Percentiles rank a stretch among this genome's conserved stretches.
Evolutionary conservation across 2,797 vertebrate species (phyloP).

Genomic region (Gorsachius magnificus): DNA sequence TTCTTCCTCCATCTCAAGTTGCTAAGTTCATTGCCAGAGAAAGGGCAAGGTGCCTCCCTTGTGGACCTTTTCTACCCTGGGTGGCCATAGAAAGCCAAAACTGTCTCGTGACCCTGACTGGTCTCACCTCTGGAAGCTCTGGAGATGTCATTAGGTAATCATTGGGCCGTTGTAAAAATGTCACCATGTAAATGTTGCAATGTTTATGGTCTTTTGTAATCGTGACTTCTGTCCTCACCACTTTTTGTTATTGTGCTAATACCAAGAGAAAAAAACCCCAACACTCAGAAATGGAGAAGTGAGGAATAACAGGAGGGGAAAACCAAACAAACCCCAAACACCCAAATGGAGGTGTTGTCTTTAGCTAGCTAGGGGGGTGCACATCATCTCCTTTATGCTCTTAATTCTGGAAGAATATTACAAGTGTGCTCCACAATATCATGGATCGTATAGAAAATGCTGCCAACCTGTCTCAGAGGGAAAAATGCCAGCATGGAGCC

Average conservation of each 20-base stretch:
- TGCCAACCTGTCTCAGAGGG: neutral
- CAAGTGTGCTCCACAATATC: neutral
- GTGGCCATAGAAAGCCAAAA: neutral
- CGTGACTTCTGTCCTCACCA: neutral
- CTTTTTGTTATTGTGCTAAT: neutral
- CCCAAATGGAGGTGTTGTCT: neutral
- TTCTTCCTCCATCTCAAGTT: neutral
- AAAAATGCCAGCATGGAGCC: neutral
- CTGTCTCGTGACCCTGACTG: neutral
- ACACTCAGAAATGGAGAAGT: neutral
- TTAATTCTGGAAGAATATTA: neutral
- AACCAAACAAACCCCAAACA: neutral
- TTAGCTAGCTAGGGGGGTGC: neutral
- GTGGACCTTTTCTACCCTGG: neutral
- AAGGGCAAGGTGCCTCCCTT: neutral
- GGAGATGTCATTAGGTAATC: neutral
- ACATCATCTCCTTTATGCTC: neutral
- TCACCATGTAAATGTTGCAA: neutral
- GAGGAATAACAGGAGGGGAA: neutral
- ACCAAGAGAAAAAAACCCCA: neutral
- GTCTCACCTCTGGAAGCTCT: neutral
- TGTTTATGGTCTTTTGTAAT: neutral
- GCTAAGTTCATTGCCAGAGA: neutral
- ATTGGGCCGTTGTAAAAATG: neutral
- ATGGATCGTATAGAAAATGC: neutral